These are phyloP conservation scores for Platalea minor DNA, from an alignment of 2,797 vertebrate genomes.

Conservation along the genomic window DNA sequence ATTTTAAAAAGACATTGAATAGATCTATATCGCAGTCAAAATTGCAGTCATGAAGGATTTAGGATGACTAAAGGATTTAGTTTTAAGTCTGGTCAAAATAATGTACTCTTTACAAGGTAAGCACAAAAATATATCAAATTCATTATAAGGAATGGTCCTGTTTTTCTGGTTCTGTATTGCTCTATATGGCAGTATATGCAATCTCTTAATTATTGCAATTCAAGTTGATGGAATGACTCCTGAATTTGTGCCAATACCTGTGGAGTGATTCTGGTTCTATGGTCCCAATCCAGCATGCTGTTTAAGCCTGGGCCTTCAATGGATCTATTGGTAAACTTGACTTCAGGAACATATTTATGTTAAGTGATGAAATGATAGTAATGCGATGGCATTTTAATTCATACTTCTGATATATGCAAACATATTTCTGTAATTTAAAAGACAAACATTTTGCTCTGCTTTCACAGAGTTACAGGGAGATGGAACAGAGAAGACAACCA, in stretches of 20 bases:
- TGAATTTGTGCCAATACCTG: not conserved
- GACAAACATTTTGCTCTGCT: not conserved
- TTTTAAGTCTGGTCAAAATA: not conserved
- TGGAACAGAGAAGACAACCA: not conserved
- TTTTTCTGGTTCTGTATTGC: not conserved
- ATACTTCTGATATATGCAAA: not conserved
- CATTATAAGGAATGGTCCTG: not conserved
- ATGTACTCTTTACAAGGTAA: not conserved
- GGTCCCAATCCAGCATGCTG: rapidly evolving
- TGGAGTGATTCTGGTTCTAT: not conserved
- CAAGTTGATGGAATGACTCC: not conserved
- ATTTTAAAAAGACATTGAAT: not conserved
- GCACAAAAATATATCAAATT: not conserved
- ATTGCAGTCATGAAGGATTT: not conserved
- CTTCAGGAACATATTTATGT: not conserved
- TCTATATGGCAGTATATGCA: not conserved
- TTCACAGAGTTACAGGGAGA: not conserved
- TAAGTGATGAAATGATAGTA: not conserved
- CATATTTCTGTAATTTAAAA: constrained; percentile 23
- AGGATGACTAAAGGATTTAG: not conserved
- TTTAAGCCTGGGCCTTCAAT: not conserved
- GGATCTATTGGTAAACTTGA: not conserved
- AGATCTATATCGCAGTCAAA: not conserved
- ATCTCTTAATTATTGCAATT: not conserved
- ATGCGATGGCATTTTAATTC: not conserved